Evolutionary conservation across 2,888 invertebrate genomes (phyloP).

Genomic region (Brenthis ino): DNA sequence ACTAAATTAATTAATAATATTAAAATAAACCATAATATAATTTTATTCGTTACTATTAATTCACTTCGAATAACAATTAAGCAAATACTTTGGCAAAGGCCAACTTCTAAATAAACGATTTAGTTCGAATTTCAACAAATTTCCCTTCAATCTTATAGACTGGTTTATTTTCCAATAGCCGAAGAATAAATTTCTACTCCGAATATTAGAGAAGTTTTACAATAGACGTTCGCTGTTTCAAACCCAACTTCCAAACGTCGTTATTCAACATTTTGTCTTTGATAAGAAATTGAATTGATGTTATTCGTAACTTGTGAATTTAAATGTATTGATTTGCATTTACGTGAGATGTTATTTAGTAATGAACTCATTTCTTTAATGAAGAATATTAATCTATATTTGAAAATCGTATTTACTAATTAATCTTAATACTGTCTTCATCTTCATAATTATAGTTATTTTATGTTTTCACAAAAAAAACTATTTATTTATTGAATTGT

Average conservation of each 20-base stretch:
- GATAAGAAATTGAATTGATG: constrained; percentile 73
- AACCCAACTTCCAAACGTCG: constrained; percentile 63
- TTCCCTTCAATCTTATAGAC: constrained; percentile 61
- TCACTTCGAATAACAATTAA: neutral
- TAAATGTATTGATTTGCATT: constrained; percentile 29
- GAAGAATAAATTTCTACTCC: constrained; percentile 72
- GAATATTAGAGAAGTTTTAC: constrained; percentile 76
- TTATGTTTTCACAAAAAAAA: too few species aligned
- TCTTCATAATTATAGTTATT: too few species aligned
- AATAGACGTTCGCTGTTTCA: constrained; percentile 61
- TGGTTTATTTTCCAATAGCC: constrained; percentile 65
- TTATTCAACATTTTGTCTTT: constrained; percentile 72
- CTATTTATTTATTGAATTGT: too few species aligned
- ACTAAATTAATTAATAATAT: too few species aligned
- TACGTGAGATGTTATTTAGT: constrained; percentile 7
- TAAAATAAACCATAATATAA: too few species aligned
- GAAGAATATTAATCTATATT: too few species aligned
- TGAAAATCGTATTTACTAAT: too few species aligned
- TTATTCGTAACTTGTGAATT: constrained; percentile 59
- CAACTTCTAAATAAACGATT: constrained; percentile 41
- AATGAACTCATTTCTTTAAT: too few species aligned
- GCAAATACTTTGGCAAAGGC: neutral
- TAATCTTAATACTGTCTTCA: too few species aligned
- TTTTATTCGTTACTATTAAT: too few species aligned
- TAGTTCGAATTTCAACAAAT: constrained; percentile 64